Evolutionary conservation across 2,113 vertebrate genomes (phyloP).

Genomic region (Microcebus ravelobensis): DNA sequence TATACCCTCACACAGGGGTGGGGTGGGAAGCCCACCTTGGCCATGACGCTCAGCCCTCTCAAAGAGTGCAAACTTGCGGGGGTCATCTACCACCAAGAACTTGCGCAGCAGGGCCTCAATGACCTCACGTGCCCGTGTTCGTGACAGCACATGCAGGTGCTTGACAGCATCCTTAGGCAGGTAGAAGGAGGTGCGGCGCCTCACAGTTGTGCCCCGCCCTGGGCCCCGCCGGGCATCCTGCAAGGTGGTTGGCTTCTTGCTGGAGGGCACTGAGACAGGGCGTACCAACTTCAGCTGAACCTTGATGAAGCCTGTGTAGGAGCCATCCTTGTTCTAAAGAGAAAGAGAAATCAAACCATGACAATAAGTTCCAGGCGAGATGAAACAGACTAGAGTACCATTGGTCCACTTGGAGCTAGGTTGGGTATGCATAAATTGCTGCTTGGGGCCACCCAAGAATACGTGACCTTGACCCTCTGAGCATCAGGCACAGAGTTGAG

Average conservation of each 20-base stretch:
- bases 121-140: constrained; percentile 92
- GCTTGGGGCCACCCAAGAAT: not conserved
- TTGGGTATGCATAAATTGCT: not conserved
- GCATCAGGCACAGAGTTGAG: not conserved
- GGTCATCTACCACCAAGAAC: constrained; percentile 96
- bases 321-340: constrained; percentile 93
- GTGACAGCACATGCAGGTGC: constrained; percentile 95
- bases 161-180: constrained; percentile 95
- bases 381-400: not conserved
- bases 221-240: constrained; percentile 80
- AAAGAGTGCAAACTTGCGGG: constrained; percentile 96
- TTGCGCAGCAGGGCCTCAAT: constrained; percentile 96
- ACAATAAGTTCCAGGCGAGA: not conserved
- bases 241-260: constrained; percentile 84
- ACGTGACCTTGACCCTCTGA: not conserved
- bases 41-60: constrained; percentile 92
- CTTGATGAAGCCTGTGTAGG: constrained; percentile 98
- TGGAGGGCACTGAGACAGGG: constrained; percentile 92
- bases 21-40: constrained; percentile 87
- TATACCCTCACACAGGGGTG: not conserved
- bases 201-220: constrained; percentile 81
- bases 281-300: constrained; percentile 95
- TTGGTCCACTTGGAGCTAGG: not conserved
- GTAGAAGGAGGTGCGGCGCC: constrained; percentile 96
- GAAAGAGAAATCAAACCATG: not conserved